Base-by-base conservation (phyloP, 2,113 vertebrate species). In the Rhinopithecus roxellana region DNA sequence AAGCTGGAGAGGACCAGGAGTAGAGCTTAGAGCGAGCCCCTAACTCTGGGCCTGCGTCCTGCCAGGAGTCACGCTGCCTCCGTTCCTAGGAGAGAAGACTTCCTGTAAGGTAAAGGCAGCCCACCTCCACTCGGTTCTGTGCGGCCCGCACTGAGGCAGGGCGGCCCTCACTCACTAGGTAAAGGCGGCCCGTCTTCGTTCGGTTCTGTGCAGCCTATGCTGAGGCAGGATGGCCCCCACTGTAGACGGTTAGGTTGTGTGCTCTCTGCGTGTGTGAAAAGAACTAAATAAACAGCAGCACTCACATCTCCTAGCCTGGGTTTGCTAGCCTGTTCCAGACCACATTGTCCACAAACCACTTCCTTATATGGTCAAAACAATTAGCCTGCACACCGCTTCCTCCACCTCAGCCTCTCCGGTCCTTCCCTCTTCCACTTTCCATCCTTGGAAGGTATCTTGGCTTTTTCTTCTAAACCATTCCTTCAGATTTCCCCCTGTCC, bases 31-130 rank as follows among this genome's bases (percentile, higher is more conserved):
- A 94, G 83, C 83, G 92, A 59, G 61, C 92, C 91, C 48, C 89
- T 43, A 70, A 57, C 94, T 72, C 96, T 45, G 84, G 95, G 95
- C 97, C 86, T 87, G 95, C 8, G 83, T 95, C 96, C 95, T 86
- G 95, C 92, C 92, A 43, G 70, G 90, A 85, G 97, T 72, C 97
- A 95, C 96, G 72, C 98, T 97, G 97, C 97, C 98, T 97, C 97
- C 97, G 4, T 89, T 75, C 96, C 93, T 91, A 4, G 96, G 77
- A 96, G 95, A 97, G 92, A 97, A 97, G 92, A 79, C 88, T 85
- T 81, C 69, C 92, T 95, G 50, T 95, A 97, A 98, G 98, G 98
- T 98, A 96, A 92, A 23, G 45, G 9, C 18, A 9, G 14, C 38
- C 32, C 0, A 6, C 8, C 67, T 8, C 32, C 50, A 9, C 52